Percentiles rank a stretch among this genome's conserved stretches.
Evolutionary conservation across 35 echinoderm and acorn worm species (phyloP).

Genomic region (Eucidaris tribuloides): DNA sequence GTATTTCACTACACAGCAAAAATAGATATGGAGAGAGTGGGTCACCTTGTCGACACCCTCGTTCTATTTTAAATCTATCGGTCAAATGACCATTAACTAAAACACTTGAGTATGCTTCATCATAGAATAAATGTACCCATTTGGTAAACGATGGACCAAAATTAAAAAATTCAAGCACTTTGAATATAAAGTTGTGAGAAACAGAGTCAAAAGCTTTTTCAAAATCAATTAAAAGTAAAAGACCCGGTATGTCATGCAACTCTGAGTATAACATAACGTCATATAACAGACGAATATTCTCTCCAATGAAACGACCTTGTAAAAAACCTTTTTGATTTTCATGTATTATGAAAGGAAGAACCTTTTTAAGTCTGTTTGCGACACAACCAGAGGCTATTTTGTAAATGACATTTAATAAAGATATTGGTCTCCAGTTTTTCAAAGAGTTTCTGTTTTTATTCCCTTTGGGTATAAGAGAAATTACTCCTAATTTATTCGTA

Average conservation of each 20-base stretch:
- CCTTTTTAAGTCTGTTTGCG: conserved; percentile 11
- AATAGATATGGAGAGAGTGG: neutral
- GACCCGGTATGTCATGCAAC: neutral
- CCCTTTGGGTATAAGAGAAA: neutral
- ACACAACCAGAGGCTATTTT: no score
- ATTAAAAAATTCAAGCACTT: neutral
- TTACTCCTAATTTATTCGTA: no score
- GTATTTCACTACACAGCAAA: neutral
- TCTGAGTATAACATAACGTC: neutral
- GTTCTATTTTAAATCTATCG: neutral
- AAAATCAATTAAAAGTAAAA: conserved; percentile 5
- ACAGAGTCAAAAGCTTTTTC: conserved; percentile 28
- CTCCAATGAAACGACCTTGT: conserved; percentile 25
- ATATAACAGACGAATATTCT: no score
- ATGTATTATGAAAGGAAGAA: no score
- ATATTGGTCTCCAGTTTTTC: no score
- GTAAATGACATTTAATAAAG: no score
- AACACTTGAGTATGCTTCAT: neutral
- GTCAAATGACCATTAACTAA: neutral
- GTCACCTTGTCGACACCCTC: conserved; percentile 24
- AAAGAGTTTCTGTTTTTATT: no score
- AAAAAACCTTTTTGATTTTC: no score
- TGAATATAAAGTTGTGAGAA: neutral
- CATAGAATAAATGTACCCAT: conserved; percentile 7
- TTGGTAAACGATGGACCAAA: conserved; percentile 14